Conservation (phyloP, 2,797 vertebrate species). For the Muraenolepis orangiensis region DNA sequence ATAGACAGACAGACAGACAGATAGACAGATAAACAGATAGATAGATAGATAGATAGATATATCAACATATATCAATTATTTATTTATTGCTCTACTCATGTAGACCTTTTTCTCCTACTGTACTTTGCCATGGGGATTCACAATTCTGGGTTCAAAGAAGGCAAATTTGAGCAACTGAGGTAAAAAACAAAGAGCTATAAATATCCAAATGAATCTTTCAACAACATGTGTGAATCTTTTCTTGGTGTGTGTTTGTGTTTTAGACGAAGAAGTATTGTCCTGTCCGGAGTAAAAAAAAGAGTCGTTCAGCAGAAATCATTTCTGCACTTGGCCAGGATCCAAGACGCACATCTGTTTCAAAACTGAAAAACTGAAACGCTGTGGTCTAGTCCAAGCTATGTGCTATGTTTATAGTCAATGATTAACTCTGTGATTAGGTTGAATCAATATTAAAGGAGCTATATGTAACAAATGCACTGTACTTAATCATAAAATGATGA, state of each 20-base stretch:
- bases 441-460: not conserved
- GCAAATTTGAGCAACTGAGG: not conserved
- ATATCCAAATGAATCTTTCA: not conserved
- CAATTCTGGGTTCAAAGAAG: not conserved
- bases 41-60: too few relatives aligned
- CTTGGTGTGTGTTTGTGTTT: not conserved
- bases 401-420: not conserved
- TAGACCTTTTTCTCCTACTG: not conserved
- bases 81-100: conserved; percentile 14
- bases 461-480: too few relatives aligned
- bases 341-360: not conserved
- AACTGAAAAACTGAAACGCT: not conserved
- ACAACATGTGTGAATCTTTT: conserved; percentile 1
- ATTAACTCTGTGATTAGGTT: not conserved
- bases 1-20: too few relatives aligned
- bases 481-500: too few relatives aligned
- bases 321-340: not conserved
- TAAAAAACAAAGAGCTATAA: not conserved
- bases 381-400: not conserved
- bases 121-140: not conserved
- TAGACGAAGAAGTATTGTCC: not conserved
- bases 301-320: not conserved
- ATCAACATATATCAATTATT: too few relatives aligned
- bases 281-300: not conserved
- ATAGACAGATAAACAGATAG: too few relatives aligned